Evolutionary conservation across 2,113 vertebrate genomes (phyloP), one percentile per base, ranked within the genome.

Genomic region (Rattus rattus): DNA sequence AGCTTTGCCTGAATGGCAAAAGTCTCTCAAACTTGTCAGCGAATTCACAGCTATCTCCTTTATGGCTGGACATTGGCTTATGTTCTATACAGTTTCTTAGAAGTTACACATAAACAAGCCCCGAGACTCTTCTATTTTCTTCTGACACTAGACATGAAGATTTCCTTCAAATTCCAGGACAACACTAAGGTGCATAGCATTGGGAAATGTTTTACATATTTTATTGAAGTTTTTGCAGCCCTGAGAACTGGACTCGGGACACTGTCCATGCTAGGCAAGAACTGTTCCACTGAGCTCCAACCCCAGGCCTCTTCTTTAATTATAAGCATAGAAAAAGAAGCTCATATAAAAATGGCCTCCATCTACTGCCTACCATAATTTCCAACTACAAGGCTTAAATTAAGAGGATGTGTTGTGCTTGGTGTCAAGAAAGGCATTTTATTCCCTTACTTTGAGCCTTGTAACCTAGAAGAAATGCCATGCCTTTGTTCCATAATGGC

Each of bases 121-220:
- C n/a, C 47, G 39, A 79, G 83, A 26, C 24, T 52, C 39, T 67
- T 88, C 28, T 43, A 79, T 87, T 69, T 59, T 63, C n/a, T 30
- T 85, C 24, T 7, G 24, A 28, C 77, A 49, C 88, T 77, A 54
- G 47, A 93, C 72, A 47, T 24, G 56, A 20, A 52, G 19, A 33
- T 73, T 47, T 92, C 79, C 79, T 70, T 92, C 88, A 93, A 95
- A 70, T 63, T 92, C 87, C 54, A 90, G 43, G 61, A 30, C 22
- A 72, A 26, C 16, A 39, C 43, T 84, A 49, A 90, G 47, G 30
- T 17, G 84, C 52, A 36, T 17, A 36, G 19, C 28, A 77, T 30
- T 93, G 39, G 59, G 54, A 47, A 65, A 26, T 73, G 76, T 8
- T 56, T 73, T 11, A 5, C 22, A 36, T 72, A 54, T 52, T 28